These are phyloP conservation scores for Tridacna crocea DNA, from an alignment of 2,888 invertebrate species.

Conservation along the genomic window DNA sequence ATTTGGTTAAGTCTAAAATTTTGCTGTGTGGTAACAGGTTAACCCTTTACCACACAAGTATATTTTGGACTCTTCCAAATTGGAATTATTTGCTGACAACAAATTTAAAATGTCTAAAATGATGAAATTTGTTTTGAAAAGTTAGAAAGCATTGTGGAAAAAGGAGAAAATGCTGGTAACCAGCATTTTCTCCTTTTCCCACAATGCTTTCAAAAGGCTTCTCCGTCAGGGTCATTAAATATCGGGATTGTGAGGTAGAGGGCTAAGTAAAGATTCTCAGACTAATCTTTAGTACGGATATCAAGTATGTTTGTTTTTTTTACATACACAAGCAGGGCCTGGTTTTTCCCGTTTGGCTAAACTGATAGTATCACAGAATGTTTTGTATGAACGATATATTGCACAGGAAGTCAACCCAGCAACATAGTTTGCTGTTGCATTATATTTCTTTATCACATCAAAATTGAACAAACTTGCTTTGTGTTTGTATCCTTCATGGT, in stretches of 20 bases:
- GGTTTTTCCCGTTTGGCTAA: conserved; percentile 25
- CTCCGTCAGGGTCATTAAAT: neutral
- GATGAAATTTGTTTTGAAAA: no score
- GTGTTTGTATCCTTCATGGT: conserved; percentile 58
- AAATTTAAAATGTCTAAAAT: no score
- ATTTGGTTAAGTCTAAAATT: neutral
- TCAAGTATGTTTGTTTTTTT: neutral
- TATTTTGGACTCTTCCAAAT: no score
- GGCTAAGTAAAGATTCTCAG: neutral
- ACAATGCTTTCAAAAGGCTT: neutral
- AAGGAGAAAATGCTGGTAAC: neutral
- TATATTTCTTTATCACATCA: conserved; percentile 47
- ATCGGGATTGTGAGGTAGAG: neutral
- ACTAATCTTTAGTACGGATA: neutral
- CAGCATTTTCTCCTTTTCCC: conserved; percentile 3
- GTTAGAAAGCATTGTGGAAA: no score
- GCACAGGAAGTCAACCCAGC: conserved; percentile 56
- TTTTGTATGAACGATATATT: conserved; percentile 34
- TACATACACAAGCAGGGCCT: conserved; percentile 41
- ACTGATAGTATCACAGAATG: conserved; percentile 50
- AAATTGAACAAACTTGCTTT: conserved; percentile 49
- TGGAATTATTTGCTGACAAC: no score
- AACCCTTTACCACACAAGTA: no score
- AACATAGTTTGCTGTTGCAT: conserved; percentile 54
- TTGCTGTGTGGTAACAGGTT: neutral